Conservation (phyloP, 2,113 vertebrate genomes). For the Balaeniceps rex region DNA sequence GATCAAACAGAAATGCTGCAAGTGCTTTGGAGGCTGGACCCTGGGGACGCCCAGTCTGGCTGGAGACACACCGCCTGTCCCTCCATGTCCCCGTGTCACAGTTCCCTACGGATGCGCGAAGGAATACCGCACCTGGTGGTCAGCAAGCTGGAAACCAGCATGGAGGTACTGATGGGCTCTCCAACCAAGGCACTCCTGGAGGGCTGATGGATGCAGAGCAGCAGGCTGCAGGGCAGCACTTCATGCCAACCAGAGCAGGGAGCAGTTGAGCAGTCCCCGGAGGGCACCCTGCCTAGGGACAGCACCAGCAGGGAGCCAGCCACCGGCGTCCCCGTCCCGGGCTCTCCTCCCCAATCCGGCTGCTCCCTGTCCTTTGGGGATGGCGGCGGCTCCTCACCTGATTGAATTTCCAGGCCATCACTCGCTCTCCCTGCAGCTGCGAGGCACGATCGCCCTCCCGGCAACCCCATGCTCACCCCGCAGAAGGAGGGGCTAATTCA, state of each 20-base stretch:
- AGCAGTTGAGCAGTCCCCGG: neutral
- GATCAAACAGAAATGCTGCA: neutral
- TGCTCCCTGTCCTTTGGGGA: conserved; percentile 55
- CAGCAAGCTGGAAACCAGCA: neutral
- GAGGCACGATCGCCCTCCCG: conserved; percentile 79
- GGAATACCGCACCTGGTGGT: neutral
- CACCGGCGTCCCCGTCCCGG: accelerated
- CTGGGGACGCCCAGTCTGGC: neutral
- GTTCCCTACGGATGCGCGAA: accelerated
- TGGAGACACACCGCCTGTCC: neutral
- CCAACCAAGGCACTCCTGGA: accelerated
- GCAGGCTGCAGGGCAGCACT: neutral
- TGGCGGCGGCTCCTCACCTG: conserved; percentile 64
- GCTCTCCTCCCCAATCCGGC: neutral
- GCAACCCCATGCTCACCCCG: conserved; percentile 84
- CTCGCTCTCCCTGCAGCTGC: conserved; percentile 74
- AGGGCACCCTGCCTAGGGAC: neutral
- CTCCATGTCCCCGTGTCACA: accelerated
- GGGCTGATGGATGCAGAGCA: neutral
- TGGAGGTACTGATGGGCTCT: neutral
- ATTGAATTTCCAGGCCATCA: conserved; percentile 81
- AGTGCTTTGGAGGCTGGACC: neutral
- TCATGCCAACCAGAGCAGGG: neutral
- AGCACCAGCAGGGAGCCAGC: neutral
- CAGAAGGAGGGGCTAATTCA: conserved; percentile 84